A percentile compares a stretch with the other conserved stretches of the same genome.
These are phyloP conservation scores for Alauda arvensis DNA, from an alignment of 2,797 vertebrate species.

Conservation along the genomic window DNA sequence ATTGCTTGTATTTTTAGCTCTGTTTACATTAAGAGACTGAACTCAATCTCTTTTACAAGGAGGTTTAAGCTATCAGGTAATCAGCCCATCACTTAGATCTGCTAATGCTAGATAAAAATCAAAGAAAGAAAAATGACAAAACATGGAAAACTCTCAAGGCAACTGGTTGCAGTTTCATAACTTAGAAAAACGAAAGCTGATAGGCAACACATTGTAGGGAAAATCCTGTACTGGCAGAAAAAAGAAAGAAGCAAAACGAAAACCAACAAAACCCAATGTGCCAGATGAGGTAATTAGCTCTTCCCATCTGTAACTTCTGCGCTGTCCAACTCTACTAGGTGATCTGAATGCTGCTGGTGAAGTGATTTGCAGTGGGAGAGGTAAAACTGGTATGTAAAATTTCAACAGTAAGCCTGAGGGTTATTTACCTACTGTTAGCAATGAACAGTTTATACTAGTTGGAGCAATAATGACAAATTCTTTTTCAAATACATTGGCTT, in stretches of 20 bases:
- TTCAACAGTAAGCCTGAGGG: neutral
- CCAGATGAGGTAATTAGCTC: neutral
- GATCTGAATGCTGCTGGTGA: neutral
- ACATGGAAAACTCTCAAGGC: neutral
- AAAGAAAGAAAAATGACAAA: neutral
- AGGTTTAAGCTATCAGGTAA: neutral
- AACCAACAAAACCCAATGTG: fast-evolving
- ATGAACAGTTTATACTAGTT: neutral
- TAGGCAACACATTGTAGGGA: neutral
- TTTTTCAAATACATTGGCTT: neutral
- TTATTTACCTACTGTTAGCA: neutral
- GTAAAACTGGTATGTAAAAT: neutral
- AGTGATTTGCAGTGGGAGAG: neutral
- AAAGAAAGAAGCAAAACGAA: neutral
- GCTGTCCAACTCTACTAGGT: neutral
- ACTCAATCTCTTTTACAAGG: neutral
- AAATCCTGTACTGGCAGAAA: neutral
- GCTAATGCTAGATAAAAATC: neutral
- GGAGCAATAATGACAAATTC: neutral
- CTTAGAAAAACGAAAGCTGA: neutral
- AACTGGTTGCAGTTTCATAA: neutral
- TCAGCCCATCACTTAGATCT: neutral
- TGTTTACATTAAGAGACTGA: neutral
- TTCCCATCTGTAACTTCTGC: neutral
- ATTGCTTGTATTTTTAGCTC: neutral